These are phyloP conservation scores for Medauroidea extradentata DNA, from an alignment of 1,140 invertebrate genomes.

Conservation along the genomic window DNA sequence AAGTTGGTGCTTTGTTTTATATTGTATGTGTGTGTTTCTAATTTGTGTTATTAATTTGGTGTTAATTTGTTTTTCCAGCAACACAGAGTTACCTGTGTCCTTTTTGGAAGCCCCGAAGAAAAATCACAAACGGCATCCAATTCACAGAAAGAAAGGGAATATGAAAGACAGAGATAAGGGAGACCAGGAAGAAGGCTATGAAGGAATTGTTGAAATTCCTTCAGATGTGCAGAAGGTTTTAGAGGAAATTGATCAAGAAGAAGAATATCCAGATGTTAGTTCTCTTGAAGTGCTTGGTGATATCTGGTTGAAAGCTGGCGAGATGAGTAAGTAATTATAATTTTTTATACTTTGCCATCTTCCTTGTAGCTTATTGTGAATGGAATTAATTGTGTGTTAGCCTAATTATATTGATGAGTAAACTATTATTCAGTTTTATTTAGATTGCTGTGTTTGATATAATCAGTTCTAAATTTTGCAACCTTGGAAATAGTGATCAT, in stretches of 20 bases:
- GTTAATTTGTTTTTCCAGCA: no score
- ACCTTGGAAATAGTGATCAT: no score
- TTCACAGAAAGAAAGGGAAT: conserved; percentile 54
- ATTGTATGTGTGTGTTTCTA: no score
- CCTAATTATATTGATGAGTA: no score
- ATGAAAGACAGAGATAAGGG: conserved; percentile 24
- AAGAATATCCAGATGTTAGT: conserved; percentile 59
- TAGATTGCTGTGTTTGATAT: no score
- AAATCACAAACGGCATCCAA: conserved; percentile 52
- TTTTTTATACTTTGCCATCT: no score
- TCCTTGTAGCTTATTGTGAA: no score
- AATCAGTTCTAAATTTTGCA: no score
- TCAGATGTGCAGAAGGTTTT: conserved; percentile 47
- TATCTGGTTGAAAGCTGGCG: conserved; percentile 76
- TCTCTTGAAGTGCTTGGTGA: conserved; percentile 72
- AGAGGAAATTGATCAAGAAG: conserved; percentile 46
- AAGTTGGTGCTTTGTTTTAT: no score
- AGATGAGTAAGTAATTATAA: conserved; percentile 52
- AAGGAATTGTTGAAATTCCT: conserved; percentile 46
- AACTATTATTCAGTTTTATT: no score
- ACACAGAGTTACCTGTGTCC: conserved; percentile 55
- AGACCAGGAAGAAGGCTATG: conserved; percentile 38
- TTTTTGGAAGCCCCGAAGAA: conserved; percentile 57
- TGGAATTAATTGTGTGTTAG: no score
- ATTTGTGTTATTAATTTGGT: no score